Evolutionary conservation across 2,113 vertebrate species (phyloP), one percentile per base, ranked within the genome.

Genomic region (Aegotheles bennettii): DNA sequence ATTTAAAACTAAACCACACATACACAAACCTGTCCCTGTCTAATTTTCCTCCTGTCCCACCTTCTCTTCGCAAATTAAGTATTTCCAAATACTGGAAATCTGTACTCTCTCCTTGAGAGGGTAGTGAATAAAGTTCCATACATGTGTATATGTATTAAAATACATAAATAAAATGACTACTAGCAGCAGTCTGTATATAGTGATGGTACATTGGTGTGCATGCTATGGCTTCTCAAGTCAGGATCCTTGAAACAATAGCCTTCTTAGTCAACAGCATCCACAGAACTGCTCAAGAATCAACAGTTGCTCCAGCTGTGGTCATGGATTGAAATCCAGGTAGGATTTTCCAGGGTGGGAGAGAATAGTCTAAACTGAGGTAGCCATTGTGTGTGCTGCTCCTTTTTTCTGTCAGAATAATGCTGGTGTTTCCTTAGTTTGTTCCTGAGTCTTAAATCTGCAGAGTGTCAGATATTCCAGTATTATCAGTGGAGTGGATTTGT

Each of bases 151-250:
- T 79, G 23, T 47, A 42, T 40, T 61, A 75, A 57, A 63, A 80
- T 73, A 35, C 16, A 12, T 17, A 45, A 84, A 36, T 65, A 14
- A 65, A 38, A 48, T 26, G 1, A 3, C 25, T 42, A 7, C 15
- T 14, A 16, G 24, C 31, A 51, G 33, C 9, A 73, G 2, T 69
- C 29, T 47, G 0, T 38, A 24, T 1, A 3, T 28, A n/a, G 20
- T 36, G 26, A 6, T 38, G 31, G 5, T 68, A 18, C 3, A 1
- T 54, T 3, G 0, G 0, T 71, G 38, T 40, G 35, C 25, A 31
- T 4, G 3, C 11, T 17, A 0, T 19, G 25, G 20, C 19, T 50
- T 92, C n/a, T 45, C 28, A 40, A 25, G 28, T 29, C 29, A 74
- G 29, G 29, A 65, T 26, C 26, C 14, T 59, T 45, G 59, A 60